These are phyloP conservation scores for Schizaphis graminum DNA, from an alignment of 2,888 invertebrate species.

Conservation along the genomic window DNA sequence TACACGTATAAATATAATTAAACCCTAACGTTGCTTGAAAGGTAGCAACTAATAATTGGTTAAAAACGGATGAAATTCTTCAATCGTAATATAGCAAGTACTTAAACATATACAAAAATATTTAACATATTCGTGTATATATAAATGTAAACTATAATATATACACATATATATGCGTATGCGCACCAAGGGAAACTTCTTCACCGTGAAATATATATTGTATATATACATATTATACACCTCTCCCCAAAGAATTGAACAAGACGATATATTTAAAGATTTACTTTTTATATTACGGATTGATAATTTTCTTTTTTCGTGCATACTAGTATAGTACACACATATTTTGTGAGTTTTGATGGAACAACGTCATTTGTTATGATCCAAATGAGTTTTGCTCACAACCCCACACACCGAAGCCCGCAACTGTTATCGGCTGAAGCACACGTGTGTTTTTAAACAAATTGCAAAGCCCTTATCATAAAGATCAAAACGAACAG, in stretches of 20 bases:
- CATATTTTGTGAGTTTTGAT: conserved; percentile 16
- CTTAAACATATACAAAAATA: background rate
- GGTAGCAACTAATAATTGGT: background rate
- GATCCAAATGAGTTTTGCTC: background rate
- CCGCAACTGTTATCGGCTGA: conserved; percentile 8
- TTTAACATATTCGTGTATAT: too few species aligned
- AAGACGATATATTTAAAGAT: conserved; percentile 33
- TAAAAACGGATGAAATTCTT: background rate
- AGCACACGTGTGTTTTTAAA: conserved; percentile 1
- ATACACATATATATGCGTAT: background rate
- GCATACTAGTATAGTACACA: background rate
- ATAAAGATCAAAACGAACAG: background rate
- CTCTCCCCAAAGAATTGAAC: background rate
- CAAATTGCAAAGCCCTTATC: background rate
- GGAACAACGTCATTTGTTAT: background rate
- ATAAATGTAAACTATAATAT: background rate
- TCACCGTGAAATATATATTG: background rate
- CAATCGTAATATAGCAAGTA: background rate
- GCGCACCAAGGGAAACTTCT: background rate
- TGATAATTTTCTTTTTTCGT: background rate
- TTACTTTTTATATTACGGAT: background rate
- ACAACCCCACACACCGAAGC: background rate
- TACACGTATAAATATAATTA: background rate
- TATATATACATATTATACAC: background rate
- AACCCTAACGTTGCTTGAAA: background rate